Base-by-base conservation (phyloP, 2,113 vertebrate genomes). In the Hippocampus mohnikei region DNA sequence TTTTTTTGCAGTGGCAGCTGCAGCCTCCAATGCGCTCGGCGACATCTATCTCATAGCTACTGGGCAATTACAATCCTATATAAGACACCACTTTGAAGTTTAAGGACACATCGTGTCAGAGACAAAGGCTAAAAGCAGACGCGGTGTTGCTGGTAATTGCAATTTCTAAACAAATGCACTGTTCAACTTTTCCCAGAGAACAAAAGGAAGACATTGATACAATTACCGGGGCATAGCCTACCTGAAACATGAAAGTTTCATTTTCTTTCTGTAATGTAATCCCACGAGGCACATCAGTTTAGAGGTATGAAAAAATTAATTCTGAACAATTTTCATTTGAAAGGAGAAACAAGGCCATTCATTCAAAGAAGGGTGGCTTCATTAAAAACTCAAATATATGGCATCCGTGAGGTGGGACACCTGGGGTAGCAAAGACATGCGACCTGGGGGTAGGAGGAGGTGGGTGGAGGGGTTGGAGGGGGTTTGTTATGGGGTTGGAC, bases 311-410 rank as follows among this genome's bases (percentile, higher is more conserved):
- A 85, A 88, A 88, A 84, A 88, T 77, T 86, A 85, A 89, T 87
- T 90, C 79, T 80, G 89, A 91, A 88, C 81, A 86, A 79, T 85
- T 85, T 84, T 77, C 80, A 85, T 91, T 90, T 88, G 84, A 87
- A 89, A 84, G 79, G 79, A 78, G 73, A 73, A 65, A 73, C 78
- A 81, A 83, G 76, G 79, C 27, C 81, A 84, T 74, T 69, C 84
- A 88, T 84, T 91, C 90, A 92, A 92, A 90, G 89, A 78, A 58
- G 53, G 70, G 73, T 82, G 77, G 83, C 80, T 89, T 90, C 84
- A 92, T 93, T 92, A 92, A 90, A 87, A 91, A 91, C 86, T 91
- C 87, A 90, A 88, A 91, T 92, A 89, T 83, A 81, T 80, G 85
- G 82, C 80, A 80, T 78, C 78, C 77, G 55, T 66, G 25, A 23